Evolutionary conservation across 1,140 invertebrate species (phyloP), one percentile per base, ranked within the genome.

Genomic region (Drosophila kepulauana): DNA sequence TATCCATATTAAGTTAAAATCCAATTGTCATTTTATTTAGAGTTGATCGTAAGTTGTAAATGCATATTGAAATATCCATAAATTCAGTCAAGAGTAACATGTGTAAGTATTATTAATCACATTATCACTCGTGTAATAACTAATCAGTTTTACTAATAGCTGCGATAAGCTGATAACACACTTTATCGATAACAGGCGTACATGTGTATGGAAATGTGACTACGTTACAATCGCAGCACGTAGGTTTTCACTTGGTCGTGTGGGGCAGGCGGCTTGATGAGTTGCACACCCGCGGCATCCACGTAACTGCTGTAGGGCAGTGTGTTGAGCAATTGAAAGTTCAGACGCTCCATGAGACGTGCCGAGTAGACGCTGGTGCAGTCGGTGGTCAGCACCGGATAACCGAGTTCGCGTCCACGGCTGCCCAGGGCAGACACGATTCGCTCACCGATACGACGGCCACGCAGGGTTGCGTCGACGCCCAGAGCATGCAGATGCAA

Each of bases 311-410:
- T 54, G 45, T 78, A 91, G 33, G 66, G 66, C 2, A 81, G 2
- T 1, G 56, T 45, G 48, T 79, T 74, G 15, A 81, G 38, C 25
- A 79, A 61, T 10, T 90, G 64, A 45, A 66, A 85, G 45, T 68
- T 70, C 5, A 91, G 33, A 0, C 82, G 78, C 11, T 77, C 35
- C 45, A 74, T 43, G 7, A 91, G 30, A 0, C 68, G 63, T 6
- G 78, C 74, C 3, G 85, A 90, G 52, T 85, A 91, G 33, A 77
- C 13, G 33, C 85, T 91, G 13, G 80, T 84, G 58, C 90, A 91
- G 65, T 91, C 90, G 13, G 41, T 43, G 48, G 71, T 71, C 5
- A 91, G 52, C 16, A 90, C 52, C 0, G 46, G 79, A 28, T 86
- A 84, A n/a, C 66, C 64, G 33, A 79, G 45, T 0, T 77, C 66